Base-by-base conservation (phyloP, 2,797 vertebrate species). In the Poecile montanus region DNA sequence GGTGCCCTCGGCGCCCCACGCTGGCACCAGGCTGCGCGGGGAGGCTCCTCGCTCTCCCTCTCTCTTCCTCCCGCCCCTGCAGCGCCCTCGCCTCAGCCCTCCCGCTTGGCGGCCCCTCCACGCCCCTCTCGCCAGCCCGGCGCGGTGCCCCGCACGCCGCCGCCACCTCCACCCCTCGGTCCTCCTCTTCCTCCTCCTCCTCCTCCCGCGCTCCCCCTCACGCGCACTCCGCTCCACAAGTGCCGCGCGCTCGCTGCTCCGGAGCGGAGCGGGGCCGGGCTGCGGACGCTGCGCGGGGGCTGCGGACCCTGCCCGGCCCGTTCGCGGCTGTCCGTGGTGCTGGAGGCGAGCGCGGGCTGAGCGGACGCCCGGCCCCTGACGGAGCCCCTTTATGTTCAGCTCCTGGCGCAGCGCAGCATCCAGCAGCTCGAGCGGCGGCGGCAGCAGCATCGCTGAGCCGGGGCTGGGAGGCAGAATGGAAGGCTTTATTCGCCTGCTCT, bases 401-500 rank as follows among this genome's bases (percentile, higher is more conserved):
- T 95, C 96, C 92, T 92, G 97, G 97, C 96, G 97, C 97, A 95
- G 97, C 96, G 97, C 96, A 90, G 96, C 93, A 91, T 91, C 96
- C 91, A 72, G 94, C 96, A 79, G 88, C 91, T 89, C 66, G 75
- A 93, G 94, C 85, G 91, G 96, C 97, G 95, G 97, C 96, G 45
- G 77, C 89, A 13, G 92, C 88, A 84, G 96, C 95, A 82, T 89
- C 93, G 93, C 95, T 88, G 93, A 96, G 85, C 94, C 96, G 67
- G 96, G 94, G 91, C 96, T 94, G 95, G 94, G 96, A 95, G 96
- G 96, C 97, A 96, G 87, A 74, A 98, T 98, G 98, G 97, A 96
- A 93, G 97, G 97, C 95, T 97, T 98, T 78, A 85, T 97, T 66
- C 96, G 97, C 63, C 95, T 98, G 96, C 94, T 98, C n/a, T 90